phyloP scores from a whole-genome alignment of 2,113 vertebrate genomes.

The Brachyhypopomus occidentalis region DNA sequence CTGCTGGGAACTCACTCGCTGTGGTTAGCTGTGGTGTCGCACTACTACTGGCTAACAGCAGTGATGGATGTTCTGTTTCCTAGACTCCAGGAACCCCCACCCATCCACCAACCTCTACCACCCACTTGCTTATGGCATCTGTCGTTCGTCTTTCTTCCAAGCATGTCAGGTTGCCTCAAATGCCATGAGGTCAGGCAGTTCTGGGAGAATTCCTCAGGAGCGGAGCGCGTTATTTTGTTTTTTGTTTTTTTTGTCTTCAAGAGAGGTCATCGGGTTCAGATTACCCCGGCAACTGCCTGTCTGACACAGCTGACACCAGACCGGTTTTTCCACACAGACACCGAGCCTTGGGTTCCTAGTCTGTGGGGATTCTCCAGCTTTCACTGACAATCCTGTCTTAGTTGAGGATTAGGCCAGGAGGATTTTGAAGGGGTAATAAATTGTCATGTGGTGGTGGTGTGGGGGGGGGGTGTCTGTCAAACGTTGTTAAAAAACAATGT shows the following conservation, averaged over 20 bases:
- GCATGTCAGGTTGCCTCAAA: not conserved
- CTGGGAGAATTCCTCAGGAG: not conserved
- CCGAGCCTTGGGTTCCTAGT: not conserved
- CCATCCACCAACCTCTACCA: constrained; percentile 10
- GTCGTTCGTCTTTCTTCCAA: no score
- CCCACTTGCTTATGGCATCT: not conserved
- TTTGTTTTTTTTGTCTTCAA: constrained; percentile 26
- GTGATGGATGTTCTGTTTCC: constrained; percentile 61
- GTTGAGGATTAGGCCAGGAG: not conserved
- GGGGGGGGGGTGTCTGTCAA: no score
- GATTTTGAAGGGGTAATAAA: not conserved
- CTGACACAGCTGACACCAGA: not conserved
- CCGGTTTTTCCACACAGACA: not conserved
- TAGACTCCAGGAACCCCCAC: constrained; percentile 20
- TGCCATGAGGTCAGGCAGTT: not conserved
- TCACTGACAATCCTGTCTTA: not conserved
- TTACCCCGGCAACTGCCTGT: not conserved
- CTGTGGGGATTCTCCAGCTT: not conserved
- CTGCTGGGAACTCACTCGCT: constrained; percentile 52
- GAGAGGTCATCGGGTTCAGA: not conserved
- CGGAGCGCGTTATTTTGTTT: not conserved
- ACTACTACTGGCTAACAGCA: constrained; percentile 40
- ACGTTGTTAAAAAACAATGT: no score
- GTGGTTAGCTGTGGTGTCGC: constrained; percentile 55
- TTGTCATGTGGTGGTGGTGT: no score